Evolutionary conservation across 2,797 vertebrate species (phyloP).

Genomic region (Sandelia bainsii): DNA sequence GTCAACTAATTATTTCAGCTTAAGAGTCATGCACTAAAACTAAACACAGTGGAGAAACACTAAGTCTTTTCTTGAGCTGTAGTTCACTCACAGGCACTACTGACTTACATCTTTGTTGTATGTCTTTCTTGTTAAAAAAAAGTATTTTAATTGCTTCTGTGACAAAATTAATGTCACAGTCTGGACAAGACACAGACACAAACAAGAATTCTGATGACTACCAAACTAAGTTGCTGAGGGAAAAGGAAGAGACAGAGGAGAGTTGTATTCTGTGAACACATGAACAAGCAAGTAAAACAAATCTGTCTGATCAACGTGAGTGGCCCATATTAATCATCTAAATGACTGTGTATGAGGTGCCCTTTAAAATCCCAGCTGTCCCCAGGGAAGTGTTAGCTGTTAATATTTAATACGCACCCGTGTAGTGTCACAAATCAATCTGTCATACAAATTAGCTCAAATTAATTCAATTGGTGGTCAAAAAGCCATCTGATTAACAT

Average conservation of each 20-base stretch:
- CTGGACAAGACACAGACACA: slow-evolving; percentile 1
- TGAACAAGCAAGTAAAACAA: slow-evolving; percentile 75
- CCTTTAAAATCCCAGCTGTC: slow-evolving; percentile 84
- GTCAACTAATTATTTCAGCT: neutral
- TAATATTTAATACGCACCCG: slow-evolving; percentile 86
- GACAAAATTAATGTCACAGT: slow-evolving; percentile 31
- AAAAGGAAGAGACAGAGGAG: slow-evolving; percentile 35
- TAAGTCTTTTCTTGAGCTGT: no score
- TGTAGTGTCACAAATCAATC: slow-evolving; percentile 83
- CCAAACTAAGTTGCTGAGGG: slow-evolving; percentile 11
- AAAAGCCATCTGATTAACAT: slow-evolving; percentile 73
- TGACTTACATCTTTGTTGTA: slow-evolving; percentile 15
- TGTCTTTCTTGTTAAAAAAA: slow-evolving; percentile 5
- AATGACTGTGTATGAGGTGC: slow-evolving; percentile 78
- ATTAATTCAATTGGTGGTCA: slow-evolving; percentile 83
- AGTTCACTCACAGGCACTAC: neutral
- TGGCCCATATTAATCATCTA: slow-evolving; percentile 81
- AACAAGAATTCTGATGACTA: slow-evolving; percentile 18
- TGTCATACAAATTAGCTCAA: slow-evolving; percentile 81
- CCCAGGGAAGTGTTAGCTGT: slow-evolving; percentile 75
- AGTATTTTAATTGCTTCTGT: slow-evolving; percentile 24
- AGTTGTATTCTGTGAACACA: slow-evolving; percentile 51
- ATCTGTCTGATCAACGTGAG: slow-evolving; percentile 69
- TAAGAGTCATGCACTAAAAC: neutral
- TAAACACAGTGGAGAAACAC: neutral